Evolutionary conservation across 1,140 invertebrate genomes (phyloP).

Genomic region (Idris sp.): DNA sequence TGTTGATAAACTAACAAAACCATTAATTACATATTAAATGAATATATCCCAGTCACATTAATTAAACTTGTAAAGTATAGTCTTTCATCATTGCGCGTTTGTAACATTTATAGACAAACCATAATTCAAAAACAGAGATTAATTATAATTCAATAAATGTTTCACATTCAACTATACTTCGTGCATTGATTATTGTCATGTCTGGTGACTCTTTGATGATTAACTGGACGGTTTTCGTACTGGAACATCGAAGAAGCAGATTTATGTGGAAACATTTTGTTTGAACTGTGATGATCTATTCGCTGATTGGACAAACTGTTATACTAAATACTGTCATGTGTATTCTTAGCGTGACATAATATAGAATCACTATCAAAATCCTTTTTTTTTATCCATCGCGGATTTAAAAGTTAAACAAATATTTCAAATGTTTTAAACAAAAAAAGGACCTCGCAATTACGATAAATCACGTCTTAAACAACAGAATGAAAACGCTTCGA

Average conservation of each 20-base stretch:
- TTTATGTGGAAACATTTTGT: conserved; percentile 54
- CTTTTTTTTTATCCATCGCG: too few species aligned
- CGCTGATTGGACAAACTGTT: conserved; percentile 47
- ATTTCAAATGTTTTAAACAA: too few species aligned
- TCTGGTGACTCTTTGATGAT: conserved; percentile 54
- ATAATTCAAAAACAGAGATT: conserved; percentile 50
- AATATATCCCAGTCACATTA: conserved; percentile 2
- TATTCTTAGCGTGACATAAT: conserved; percentile 43
- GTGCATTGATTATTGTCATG: conserved; percentile 49
- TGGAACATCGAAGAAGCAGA: conserved; percentile 37
- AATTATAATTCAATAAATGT: conserved; percentile 52
- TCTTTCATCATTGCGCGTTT: conserved; percentile 9
- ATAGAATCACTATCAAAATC: conserved; percentile 32
- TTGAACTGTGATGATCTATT: conserved; percentile 48
- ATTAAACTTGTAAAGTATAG: conserved; percentile 20
- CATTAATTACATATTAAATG: conserved; percentile 8
- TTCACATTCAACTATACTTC: conserved; percentile 29
- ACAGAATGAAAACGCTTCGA: too few species aligned
- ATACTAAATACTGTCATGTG: conserved; percentile 39
- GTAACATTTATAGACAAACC: conserved; percentile 37
- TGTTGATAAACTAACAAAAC: not conserved
- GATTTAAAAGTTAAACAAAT: conserved; percentile 4
- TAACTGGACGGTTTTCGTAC: conserved; percentile 49
- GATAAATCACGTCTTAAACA: too few species aligned
- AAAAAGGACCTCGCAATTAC: too few species aligned